Evolutionary conservation across 35 echinoderm and acorn worm species (phyloP).

Genomic region (Lytechinus variegatus): DNA sequence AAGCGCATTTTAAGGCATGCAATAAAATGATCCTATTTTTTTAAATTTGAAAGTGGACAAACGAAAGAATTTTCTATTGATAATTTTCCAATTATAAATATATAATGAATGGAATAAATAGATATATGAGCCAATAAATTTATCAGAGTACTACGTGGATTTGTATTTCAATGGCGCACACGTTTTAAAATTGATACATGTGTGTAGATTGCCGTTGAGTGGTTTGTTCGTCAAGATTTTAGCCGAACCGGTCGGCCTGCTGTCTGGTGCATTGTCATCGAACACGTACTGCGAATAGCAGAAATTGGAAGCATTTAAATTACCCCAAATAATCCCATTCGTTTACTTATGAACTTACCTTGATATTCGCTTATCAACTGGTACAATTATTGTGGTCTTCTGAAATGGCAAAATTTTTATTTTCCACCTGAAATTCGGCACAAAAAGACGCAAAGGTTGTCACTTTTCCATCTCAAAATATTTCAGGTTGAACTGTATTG

Average conservation of each 20-base stretch:
- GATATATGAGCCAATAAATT: too few relatives aligned
- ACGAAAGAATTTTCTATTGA: too few relatives aligned
- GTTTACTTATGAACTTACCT: not conserved
- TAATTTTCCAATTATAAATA: too few relatives aligned
- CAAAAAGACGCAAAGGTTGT: not conserved
- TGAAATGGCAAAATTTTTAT: not conserved
- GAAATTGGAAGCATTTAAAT: not conserved
- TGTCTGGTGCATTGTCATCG: not conserved
- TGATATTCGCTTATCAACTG: not conserved
- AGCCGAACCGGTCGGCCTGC: not conserved
- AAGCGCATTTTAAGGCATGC: too few relatives aligned
- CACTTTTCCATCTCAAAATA: not conserved
- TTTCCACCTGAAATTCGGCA: not conserved
- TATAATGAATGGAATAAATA: too few relatives aligned
- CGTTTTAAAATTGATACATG: too few relatives aligned
- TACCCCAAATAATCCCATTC: not conserved
- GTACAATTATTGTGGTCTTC: not conserved
- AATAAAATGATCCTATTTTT: too few relatives aligned
- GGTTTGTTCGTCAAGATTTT: not conserved
- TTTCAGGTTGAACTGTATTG: not conserved
- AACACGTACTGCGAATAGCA: not conserved
- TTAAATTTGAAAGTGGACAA: too few relatives aligned
- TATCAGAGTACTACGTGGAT: too few relatives aligned
- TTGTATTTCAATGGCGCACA: too few relatives aligned
- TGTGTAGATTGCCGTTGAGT: not conserved